Evolutionary conservation across 2,113 vertebrate genomes (phyloP).

Genomic region (Neogobius melanostomus): DNA sequence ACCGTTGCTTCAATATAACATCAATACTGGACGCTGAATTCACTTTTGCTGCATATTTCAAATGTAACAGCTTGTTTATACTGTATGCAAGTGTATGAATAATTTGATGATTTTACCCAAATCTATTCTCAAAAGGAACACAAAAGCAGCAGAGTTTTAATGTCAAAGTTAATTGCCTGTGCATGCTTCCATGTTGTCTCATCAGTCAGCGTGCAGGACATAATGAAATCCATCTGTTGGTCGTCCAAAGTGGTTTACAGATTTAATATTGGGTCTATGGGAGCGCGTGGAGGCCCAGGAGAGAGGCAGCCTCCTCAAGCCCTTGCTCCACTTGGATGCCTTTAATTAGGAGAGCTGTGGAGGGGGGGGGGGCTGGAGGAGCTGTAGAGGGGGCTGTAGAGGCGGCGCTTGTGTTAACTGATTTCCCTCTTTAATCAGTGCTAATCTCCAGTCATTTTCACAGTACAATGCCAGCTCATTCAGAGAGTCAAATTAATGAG

Average conservation of each 20-base stretch:
- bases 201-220: conserved; percentile 64
- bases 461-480: conserved; percentile 62
- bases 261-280: conserved; percentile 66
- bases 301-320: conserved; percentile 79
- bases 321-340: conserved; percentile 91
- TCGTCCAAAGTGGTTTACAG: conserved; percentile 70
- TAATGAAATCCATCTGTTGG: conserved; percentile 75
- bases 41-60: neutral
- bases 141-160: conserved; percentile 35
- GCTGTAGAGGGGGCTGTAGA: conserved; percentile 79
- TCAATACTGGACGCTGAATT: no score
- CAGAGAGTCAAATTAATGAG: conserved; percentile 68
- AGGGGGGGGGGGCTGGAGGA: conserved; percentile 50
- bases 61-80: neutral
- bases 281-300: conserved; percentile 66
- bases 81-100: neutral
- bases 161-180: conserved; percentile 66
- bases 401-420: conserved; percentile 88
- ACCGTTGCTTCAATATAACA: no score
- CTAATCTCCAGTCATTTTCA: conserved; percentile 73
- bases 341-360: conserved; percentile 93
- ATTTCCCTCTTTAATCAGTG: conserved; percentile 88
- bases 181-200: conserved; percentile 62
- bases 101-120: neutral
- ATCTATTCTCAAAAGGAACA: conserved; percentile 5